Evolutionary conservation across 1,140 invertebrate species (phyloP), one percentile per base, ranked within the genome.

Genomic region (Mylabris phalerata): DNA sequence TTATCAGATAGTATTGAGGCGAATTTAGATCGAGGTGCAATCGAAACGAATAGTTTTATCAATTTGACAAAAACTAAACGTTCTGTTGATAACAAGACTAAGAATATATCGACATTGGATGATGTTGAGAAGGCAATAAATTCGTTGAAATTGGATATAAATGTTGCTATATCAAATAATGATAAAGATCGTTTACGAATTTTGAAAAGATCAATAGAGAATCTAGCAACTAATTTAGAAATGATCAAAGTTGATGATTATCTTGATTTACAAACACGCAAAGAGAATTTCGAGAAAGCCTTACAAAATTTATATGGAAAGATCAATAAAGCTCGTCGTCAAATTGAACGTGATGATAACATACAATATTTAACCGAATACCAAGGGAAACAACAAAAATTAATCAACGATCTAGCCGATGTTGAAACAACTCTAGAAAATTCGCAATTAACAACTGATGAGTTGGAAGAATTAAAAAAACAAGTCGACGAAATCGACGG

Each of bases 181-280:
- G 51, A 54, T 19, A 54, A 26, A 13, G 39, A 13, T 13, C 42
- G 42, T 9, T 10, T 54, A 13, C 41, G 46, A 24, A 46, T 54
- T 38, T 46, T 54, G 25, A n/a, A 9, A 3, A 54, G 45, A 13
- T 54, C 51, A 7, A 32, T 54, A 4, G 42, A 54, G 45, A 44
- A 42, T 4, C 44, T 67, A 10, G 59, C 63, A 25, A 57, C 51
- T 1, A 59, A 65, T 13, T 44, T 67, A 4, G 60, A 67, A 25
- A 49, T 64, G 56, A 57, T 67, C n/a, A 27, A 61, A 10, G 48
- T 61, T 5, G 27, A 55, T n/a, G 42, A 57, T 11, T 46, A 57
- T 4, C 64, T 63, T 0, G 54, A 59, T 25, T 19, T 54, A 9
- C 51, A 57, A 6, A 48, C 59, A 26, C 55, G 56, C 3, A 65